These are phyloP conservation scores for Malacoraja senta DNA, from an alignment of 2,797 vertebrate species.

Conservation along the genomic window DNA sequence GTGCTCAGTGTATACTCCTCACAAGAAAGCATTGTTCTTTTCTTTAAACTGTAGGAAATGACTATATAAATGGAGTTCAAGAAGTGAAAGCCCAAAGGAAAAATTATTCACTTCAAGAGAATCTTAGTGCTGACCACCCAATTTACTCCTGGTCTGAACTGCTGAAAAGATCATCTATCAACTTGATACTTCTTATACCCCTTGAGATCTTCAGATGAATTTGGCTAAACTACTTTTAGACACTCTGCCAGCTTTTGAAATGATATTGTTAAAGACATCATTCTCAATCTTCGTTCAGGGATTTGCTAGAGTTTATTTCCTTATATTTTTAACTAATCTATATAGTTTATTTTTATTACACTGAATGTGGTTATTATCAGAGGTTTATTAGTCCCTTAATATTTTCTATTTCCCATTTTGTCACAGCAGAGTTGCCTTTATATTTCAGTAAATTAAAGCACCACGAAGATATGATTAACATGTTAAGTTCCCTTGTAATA, in stretches of 20 bases:
- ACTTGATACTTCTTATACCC: slow-evolving; percentile 34
- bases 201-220: slow-evolving; percentile 31
- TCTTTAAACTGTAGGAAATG: not conserved
- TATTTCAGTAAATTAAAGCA: not conserved
- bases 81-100: slow-evolving; percentile 25
- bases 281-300: not conserved
- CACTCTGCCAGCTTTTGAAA: slow-evolving; percentile 30
- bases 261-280: slow-evolving; percentile 14
- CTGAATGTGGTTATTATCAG: not conserved
- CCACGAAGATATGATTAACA: not conserved
- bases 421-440: not conserved
- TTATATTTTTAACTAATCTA: not conserved
- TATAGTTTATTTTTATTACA: not conserved
- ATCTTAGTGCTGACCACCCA: slow-evolving; percentile 35
- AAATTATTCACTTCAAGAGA: slow-evolving; percentile 26
- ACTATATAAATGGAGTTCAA: slow-evolving; percentile 37
- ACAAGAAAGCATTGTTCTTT: slow-evolving; percentile 7
- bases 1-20: slow-evolving; percentile 4
- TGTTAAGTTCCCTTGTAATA: not conserved
- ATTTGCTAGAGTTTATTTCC: not conserved
- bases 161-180: slow-evolving; percentile 35
- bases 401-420: slow-evolving; percentile 12
- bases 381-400: not conserved
- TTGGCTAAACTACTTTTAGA: slow-evolving; percentile 36
- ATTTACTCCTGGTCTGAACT: slow-evolving; percentile 32